Percentiles rank a stretch among this genome's conserved stretches.
phyloP scores from a whole-genome alignment of 2,797 vertebrate species.

The Sebastes diploproa region DNA sequence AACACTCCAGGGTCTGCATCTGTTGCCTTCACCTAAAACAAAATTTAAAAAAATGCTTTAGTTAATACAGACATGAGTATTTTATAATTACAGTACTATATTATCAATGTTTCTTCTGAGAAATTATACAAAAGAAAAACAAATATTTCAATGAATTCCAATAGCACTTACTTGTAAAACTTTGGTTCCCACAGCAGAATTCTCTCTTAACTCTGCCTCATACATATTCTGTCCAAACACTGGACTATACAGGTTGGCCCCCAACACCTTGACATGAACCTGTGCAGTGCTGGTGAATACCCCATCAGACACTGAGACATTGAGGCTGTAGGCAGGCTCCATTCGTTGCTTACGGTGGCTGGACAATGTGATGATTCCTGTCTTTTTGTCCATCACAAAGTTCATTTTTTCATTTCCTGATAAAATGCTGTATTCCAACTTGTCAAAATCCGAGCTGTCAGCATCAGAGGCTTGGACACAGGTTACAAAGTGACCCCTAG shows the following conservation, averaged over 20 bases:
- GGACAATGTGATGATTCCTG: slow-evolving; percentile 90
- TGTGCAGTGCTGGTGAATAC: slow-evolving; percentile 96
- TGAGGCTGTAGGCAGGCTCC: slow-evolving; percentile 91
- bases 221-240: slow-evolving; percentile 90
- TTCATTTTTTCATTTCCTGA: slow-evolving; percentile 94
- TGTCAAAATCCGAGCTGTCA: slow-evolving; percentile 91
- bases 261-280: slow-evolving; percentile 90
- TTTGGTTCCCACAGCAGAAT: slow-evolving; percentile 87
- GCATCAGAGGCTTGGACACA: slow-evolving; percentile 96
- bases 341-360: slow-evolving; percentile 90
- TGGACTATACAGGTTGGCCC: slow-evolving; percentile 92
- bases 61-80: not conserved
- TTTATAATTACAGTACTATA: not conserved
- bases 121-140: not conserved
- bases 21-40: slow-evolving; percentile 85
- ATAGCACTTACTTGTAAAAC: slow-evolving; percentile 86
- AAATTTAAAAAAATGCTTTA: not conserved
- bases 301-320: slow-evolving; percentile 95
- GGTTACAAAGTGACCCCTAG: slow-evolving; percentile 94
- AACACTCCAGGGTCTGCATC: slow-evolving; percentile 91
- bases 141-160: not conserved
- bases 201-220: slow-evolving; percentile 93
- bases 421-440: slow-evolving; percentile 92
- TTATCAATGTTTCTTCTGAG: not conserved
- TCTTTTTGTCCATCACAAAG: slow-evolving; percentile 90